A percentile compares a stretch with the other conserved stretches of the same genome.
Evolutionary conservation across 2,888 invertebrate species (phyloP).

Genomic region (Allacma fusca): DNA sequence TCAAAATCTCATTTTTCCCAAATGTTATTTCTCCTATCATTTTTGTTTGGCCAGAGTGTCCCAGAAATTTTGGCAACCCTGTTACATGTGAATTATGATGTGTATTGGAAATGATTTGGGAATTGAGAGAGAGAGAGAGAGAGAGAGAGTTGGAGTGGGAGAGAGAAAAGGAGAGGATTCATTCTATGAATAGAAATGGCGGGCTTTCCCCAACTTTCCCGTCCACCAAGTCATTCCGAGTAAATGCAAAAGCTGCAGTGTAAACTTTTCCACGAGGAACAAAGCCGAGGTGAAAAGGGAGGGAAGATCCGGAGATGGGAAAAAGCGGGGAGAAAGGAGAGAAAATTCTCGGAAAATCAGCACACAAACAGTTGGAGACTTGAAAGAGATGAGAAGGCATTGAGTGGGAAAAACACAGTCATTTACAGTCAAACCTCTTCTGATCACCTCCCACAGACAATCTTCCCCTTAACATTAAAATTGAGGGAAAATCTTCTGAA

Average conservation of each 20-base stretch:
- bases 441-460: too few species aligned
- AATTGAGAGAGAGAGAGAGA: not conserved
- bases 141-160: too few species aligned
- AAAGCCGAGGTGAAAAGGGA: too few species aligned
- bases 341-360: not conserved
- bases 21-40: too few species aligned
- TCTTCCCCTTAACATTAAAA: too few species aligned
- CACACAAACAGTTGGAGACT: not conserved
- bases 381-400: not conserved
- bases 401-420: not conserved
- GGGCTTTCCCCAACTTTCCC: not conserved
- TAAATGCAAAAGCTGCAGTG: not conserved
- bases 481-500: too few species aligned
- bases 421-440: not conserved
- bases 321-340: not conserved
- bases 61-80: too few species aligned
- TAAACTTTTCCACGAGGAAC: not conserved
- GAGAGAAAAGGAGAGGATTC: not conserved
- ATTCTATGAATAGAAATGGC: not conserved
- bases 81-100: not conserved
- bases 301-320: too few species aligned
- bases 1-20: too few species aligned
- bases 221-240: not conserved
- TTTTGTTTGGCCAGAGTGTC: too few species aligned
- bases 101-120: not conserved